These are phyloP conservation scores for Nemapogon koenigi DNA, from an alignment of 2,888 invertebrate genomes.

Conservation along the genomic window DNA sequence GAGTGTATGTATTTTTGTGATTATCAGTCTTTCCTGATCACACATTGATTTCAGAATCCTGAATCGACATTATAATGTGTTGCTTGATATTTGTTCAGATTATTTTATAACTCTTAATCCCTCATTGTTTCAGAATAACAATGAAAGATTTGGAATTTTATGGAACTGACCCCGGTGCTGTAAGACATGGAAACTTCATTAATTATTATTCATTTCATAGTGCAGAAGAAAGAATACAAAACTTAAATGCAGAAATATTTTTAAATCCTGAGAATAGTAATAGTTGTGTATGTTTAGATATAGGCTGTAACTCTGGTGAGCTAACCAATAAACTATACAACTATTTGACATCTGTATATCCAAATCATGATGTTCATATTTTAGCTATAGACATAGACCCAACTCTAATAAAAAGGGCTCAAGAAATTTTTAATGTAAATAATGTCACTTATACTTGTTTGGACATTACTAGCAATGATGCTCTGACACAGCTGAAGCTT, in stretches of 20 bases:
- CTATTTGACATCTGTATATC: conserved; percentile 50
- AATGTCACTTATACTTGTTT: conserved; percentile 62
- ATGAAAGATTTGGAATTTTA: conserved; percentile 4
- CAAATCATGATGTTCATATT: conserved; percentile 38
- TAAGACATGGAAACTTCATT: conserved; percentile 82
- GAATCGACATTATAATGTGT: no score
- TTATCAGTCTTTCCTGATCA: no score
- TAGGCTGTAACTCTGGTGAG: conserved; percentile 83
- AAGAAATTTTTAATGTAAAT: conserved; percentile 44
- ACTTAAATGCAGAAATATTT: conserved; percentile 56
- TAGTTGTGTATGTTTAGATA: conserved; percentile 66
- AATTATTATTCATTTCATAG: conserved; percentile 87
- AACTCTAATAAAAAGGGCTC: conserved; percentile 71
- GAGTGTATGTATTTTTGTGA: no score
- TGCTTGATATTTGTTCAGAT: no score
- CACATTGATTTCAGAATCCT: no score
- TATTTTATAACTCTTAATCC: not conserved
- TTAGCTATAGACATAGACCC: conserved; percentile 81
- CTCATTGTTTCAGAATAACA: not conserved
- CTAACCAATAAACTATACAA: conserved; percentile 67
- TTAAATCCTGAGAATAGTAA: conserved; percentile 18
- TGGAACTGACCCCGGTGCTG: conserved; percentile 76
- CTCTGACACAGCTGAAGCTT: conserved; percentile 34
- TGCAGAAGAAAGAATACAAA: conserved; percentile 68
- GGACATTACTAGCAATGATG: conserved; percentile 63